These are phyloP conservation scores for Anthoptus insignis DNA, from an alignment of 2,888 invertebrate genomes.

Conservation along the genomic window DNA sequence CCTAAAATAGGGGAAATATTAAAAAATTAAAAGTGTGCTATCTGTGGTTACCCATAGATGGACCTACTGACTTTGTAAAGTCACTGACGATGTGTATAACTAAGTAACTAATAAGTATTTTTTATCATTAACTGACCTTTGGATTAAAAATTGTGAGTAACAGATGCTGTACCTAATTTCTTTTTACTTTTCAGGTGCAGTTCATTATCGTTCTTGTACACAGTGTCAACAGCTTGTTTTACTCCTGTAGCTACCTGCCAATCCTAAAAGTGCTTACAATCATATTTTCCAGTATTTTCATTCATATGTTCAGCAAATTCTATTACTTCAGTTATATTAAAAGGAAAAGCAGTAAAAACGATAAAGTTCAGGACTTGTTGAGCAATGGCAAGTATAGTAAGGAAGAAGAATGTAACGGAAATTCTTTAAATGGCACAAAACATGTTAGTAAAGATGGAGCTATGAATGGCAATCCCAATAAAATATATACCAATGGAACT, in stretches of 20 bases:
- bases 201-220: conserved; percentile 90
- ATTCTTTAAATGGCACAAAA: background rate
- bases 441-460: background rate
- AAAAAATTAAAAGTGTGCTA: too few relatives aligned
- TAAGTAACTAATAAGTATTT: too few relatives aligned
- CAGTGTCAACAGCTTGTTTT: conserved; percentile 85
- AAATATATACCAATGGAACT: background rate
- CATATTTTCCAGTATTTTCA: conserved; percentile 88
- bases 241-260: conserved; percentile 89
- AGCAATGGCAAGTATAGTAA: background rate
- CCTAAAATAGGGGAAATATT: too few relatives aligned
- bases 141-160: too few relatives aligned
- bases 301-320: conserved; percentile 91
- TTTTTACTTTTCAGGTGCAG: conserved; percentile 85
- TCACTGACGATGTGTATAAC: too few relatives aligned
- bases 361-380: background rate
- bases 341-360: background rate
- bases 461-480: background rate
- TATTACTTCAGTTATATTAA: conserved; percentile 75
- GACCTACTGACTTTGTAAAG: too few relatives aligned
- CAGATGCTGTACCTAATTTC: too few relatives aligned
- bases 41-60: too few relatives aligned
- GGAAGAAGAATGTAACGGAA: background rate
- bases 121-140: too few relatives aligned
- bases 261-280: conserved; percentile 86